Evolutionary conservation across 2,113 vertebrate species (phyloP), one percentile per base, ranked within the genome.

Genomic region (Todiramphus chloris): DNA sequence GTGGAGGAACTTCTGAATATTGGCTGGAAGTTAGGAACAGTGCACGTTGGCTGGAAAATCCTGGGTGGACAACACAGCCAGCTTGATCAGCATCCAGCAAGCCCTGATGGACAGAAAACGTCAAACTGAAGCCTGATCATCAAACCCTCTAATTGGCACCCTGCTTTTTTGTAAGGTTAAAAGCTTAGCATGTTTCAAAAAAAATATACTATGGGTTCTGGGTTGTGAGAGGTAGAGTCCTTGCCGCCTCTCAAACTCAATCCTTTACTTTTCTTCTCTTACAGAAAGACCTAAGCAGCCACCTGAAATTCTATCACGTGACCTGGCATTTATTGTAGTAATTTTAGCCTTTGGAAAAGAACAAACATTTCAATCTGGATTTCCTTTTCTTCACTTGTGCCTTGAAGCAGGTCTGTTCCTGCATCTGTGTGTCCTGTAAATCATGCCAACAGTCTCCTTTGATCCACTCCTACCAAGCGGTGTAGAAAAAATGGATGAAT

Each of bases 291-390:
- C 53, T 70, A 77, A 75, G 37, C 67, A 75, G 63, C 20, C 50
- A 94, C 79, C 68, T 94, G 79, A 93, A 95, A 95, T 25, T 16
- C 50, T 60, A 75, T 33, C 67, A 33, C 8, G 21, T 0, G 16
- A 90, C 74, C 85, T 86, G 63, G 78, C 79, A 90, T 92, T 92
- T 85, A 90, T 74, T 75, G 83, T 4, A 92, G 55, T 33, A 88
- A 90, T 95, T 94, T 90, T 46, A 91, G 59, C 74, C 70, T 90
- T 84, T 50, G 64, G 80, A 89, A 89, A 89, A 89, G 74, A 90
- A 70, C 59, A 93, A 91, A 93, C 56, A 86, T 93, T 90, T 93
- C 88, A 86, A 43, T 60, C 93, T 92, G 83, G 81, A 93, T 94
- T 96, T 95, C 76, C 68, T 90, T 92, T 83, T 67, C 75, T 75